phyloP scores from a whole-genome alignment of 2,113 vertebrate species.

The Oncorhynchus clarkii region DNA sequence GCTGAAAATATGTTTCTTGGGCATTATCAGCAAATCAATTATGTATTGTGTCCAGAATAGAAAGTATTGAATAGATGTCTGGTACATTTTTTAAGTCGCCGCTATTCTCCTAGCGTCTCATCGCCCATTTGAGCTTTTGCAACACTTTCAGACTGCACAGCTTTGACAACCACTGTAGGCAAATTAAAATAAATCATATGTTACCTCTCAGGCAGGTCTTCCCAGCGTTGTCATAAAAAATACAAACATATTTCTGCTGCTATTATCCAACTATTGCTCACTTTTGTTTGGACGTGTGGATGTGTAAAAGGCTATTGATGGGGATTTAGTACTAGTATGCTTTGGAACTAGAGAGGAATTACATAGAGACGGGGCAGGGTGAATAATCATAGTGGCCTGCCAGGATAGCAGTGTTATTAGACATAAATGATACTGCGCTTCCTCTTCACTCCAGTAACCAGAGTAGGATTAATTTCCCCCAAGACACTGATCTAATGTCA shows the following conservation, averaged over 20 bases:
- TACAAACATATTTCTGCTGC: not conserved
- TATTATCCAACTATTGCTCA: not conserved
- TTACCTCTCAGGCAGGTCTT: not conserved
- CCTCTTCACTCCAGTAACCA: constrained; percentile 57
- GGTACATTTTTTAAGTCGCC: not conserved
- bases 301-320: too few species aligned
- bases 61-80: not conserved
- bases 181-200: not conserved
- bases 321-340: too few species aligned
- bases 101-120: not conserved
- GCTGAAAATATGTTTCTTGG: not conserved
- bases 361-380: constrained; percentile 15
- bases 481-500: too few species aligned
- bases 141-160: not conserved
- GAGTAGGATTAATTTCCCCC: too few species aligned
- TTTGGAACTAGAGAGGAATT: too few species aligned
- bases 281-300: too few species aligned
- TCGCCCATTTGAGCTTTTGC: not conserved
- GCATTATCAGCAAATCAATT: not conserved
- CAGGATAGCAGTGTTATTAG: constrained; percentile 61
- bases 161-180: not conserved
- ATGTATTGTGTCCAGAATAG: not conserved
- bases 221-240: not conserved
- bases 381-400: constrained; percentile 51
- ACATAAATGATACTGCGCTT: constrained; percentile 60